Evolutionary conservation across 2,888 invertebrate genomes (phyloP), one percentile per base, ranked within the genome.

Genomic region (Cordilura impudica): DNA sequence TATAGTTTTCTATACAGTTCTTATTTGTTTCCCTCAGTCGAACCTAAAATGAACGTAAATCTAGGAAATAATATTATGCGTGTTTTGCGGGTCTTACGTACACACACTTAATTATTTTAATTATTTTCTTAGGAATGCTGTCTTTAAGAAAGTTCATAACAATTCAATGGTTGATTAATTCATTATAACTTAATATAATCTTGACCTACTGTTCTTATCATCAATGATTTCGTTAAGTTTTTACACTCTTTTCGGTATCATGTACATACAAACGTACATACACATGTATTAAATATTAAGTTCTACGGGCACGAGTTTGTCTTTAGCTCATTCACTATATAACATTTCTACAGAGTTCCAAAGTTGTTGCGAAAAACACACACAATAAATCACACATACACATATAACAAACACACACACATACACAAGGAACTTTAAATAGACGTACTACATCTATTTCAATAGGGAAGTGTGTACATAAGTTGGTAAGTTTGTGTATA

Each of bases 331-430:
- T 65, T n/a, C 54, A 23, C 18, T 21, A 29, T 8, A 18, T n/a
- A 43, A 29, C 14, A 66, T 66, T 26, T 61, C 23, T 39, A 10
- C 21, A 51, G 16, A 39, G 7, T 51, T 73, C 43, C 23, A 45
- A 16, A 71, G 19, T 58, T 71, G 60, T 51, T 71, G 53, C 53
- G 16, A 70, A 53, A 8, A 16, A 18, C 7, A 61, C 10, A 61
- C 16, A 71, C n/a, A 12, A 39, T 39, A 39, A 23, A 26, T 47
- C 23, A 5, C 14, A 6, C 7, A 23, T 23, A 14, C 51, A 26
- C 26, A 43, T 23, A 31, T 29, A 47, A 29, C n/a, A 19, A 10
- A 49, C 29, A 23, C n/a, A 29, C 51, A 12, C 10, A 18, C 4
- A 18, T 12, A 39, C 14, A 14, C 7, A 26, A 26, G 19, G 2